Conservation (phyloP, 2,797 vertebrate species). For the Halcyon badia region DNA sequence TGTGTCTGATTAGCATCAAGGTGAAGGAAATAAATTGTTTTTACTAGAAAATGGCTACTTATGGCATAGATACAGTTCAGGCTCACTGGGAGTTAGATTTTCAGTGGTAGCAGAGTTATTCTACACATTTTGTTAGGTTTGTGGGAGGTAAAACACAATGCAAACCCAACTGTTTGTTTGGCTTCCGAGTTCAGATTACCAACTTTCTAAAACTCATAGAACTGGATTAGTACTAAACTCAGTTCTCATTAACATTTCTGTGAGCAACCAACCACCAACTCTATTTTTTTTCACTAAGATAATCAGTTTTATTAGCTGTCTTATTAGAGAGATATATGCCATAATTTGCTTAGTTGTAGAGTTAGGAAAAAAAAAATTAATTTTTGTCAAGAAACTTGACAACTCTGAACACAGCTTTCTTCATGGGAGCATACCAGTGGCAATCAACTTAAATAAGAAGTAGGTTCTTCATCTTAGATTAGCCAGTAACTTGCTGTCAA, state of each 20-base stretch:
- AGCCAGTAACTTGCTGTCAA: not conserved
- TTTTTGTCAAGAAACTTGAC: not conserved
- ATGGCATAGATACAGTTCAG: not conserved
- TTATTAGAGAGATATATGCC: not conserved
- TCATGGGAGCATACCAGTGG: not conserved
- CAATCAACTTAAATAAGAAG: not conserved
- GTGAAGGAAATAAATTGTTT: not conserved
- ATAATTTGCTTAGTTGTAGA: not conserved
- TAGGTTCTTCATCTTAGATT: not conserved
- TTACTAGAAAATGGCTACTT: not conserved
- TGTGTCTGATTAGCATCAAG: not conserved
- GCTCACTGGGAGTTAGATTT: not conserved
- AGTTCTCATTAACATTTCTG: not conserved
- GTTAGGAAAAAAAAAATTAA: rapidly evolving
- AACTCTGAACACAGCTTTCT: not conserved
- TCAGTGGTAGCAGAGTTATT: not conserved
- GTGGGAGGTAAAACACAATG: not conserved
- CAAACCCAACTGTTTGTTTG: not conserved
- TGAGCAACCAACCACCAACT: not conserved
- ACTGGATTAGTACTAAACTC: not conserved
- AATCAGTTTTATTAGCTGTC: not conserved
- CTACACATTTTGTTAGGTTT: not conserved
- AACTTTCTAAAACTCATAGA: not conserved
- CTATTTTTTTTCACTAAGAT: not conserved
- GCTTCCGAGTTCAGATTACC: rapidly evolving